phyloP scores from a whole-genome alignment of 92 coral and sea anemone genomes.

The Phenganax stokvisi region DNA sequence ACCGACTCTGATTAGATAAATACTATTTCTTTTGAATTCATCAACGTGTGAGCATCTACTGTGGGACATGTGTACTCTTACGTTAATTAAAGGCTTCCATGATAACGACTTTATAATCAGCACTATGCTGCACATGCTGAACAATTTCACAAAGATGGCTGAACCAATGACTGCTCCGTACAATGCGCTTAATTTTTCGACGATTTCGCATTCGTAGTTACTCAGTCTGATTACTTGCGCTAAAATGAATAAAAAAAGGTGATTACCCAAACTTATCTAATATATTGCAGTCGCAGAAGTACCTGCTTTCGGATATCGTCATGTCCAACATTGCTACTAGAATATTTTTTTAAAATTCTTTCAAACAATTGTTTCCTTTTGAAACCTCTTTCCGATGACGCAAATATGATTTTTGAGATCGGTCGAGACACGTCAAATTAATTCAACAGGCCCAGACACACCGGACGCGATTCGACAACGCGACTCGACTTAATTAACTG shows the following conservation, averaged over 20 bases:
- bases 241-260: background rate
- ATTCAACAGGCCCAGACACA: too few relatives aligned
- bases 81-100: conserved; percentile 8
- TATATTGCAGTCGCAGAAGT: too few relatives aligned
- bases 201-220: background rate
- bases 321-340: too few relatives aligned
- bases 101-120: conserved; percentile 17
- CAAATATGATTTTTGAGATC: too few relatives aligned
- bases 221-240: background rate
- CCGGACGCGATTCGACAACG: too few relatives aligned
- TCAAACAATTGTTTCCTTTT: too few relatives aligned
- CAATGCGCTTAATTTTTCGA: conserved; percentile 12
- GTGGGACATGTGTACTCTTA: background rate
- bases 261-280: background rate
- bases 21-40: background rate
- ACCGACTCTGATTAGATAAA: too few relatives aligned
- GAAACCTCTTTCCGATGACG: too few relatives aligned
- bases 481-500: too few relatives aligned
- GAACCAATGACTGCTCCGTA: conserved; percentile 16
- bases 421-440: too few relatives aligned
- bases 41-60: background rate
- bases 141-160: conserved; percentile 11
- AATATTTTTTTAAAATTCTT: too few relatives aligned
- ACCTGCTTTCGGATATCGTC: too few relatives aligned
- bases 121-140: background rate